Percentiles rank a stretch among this genome's conserved stretches.
Conservation (phyloP, 2,797 vertebrate genomes). For the Neopelma chrysocephalum region DNA sequence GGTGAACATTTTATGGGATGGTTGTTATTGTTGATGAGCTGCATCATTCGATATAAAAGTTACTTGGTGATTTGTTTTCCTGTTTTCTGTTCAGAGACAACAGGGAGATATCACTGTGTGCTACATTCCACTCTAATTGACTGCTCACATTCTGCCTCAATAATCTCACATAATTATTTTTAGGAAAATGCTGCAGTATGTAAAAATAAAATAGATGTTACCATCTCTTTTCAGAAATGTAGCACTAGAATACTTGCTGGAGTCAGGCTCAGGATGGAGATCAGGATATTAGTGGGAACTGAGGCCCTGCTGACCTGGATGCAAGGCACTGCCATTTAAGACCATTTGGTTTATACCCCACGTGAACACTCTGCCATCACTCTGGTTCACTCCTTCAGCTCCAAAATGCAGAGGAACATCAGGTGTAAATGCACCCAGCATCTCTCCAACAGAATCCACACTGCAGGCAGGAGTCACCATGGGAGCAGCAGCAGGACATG, state of each 20-base stretch:
- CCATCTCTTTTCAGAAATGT: neutral
- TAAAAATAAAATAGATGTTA: neutral
- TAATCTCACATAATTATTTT: slow-evolving; percentile 25
- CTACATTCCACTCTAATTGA: slow-evolving; percentile 35
- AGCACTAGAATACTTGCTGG: neutral
- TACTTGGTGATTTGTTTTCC: neutral
- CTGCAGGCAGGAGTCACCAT: neutral
- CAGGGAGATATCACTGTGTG: neutral
- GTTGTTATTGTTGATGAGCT: neutral
- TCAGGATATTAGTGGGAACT: neutral
- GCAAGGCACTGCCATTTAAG: neutral
- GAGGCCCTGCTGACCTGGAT: neutral
- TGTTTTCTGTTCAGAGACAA: slow-evolving; percentile 27
- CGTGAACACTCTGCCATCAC: neutral
- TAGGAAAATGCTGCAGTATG: neutral
- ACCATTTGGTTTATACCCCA: neutral
- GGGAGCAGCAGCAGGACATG: neutral
- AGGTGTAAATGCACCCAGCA: neutral
- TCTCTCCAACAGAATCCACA: neutral
- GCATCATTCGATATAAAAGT: neutral
- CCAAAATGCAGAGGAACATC: neutral
- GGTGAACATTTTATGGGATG: neutral
- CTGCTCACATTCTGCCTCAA: slow-evolving; percentile 39
- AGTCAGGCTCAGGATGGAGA: neutral
- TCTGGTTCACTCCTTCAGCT: neutral